Evolutionary conservation across 2,797 vertebrate genomes (phyloP), one percentile per base, ranked within the genome.

Genomic region (Crenichthys baileyi): DNA sequence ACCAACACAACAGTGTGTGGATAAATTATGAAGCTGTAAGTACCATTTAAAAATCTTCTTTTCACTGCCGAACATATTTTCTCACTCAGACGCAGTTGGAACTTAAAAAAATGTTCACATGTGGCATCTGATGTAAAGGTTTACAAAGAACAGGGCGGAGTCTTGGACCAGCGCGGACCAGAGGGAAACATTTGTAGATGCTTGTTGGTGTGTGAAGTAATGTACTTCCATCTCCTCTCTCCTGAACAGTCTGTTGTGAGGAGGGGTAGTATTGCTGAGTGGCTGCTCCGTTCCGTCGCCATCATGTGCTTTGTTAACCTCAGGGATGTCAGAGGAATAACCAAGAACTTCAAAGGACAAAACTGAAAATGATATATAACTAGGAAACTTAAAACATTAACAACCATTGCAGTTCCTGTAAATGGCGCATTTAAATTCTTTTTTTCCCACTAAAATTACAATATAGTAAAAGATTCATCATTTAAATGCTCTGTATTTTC

Each of bases 261-360:
- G 86, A 88, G 86, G 67, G 82, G 77, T 83, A 79, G 89, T 93
- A 91, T 91, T 92, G 93, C 91, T 93, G 85, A 83, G 85, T 84
- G 87, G 90, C 88, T 78, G 83, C 88, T 83, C 85, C 11, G 29
- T 70, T 83, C 85, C 11, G 26, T 70, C 81, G 81, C 87, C 84
- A 78, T 72, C 29, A 75, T 93, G 91, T 91, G 91, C 90, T 93
- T 93, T 60, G 73, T 83, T 93, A 84, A 90, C 87, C 88, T 88
- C 84, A 1, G 78, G 87, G 87, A 84, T 79, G 84, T 85, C 75
- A 39, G 85, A 90, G 77, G 83, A 84, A 74, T 16, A 60, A 86
- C 84, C 7, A 26, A 77, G 77, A 72, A 72, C 77, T 80, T 71
- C 67, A 80, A 73, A 7, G 61, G 75, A 91, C 79, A 6, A 68